A percentile compares a stretch with the other conserved stretches of the same genome.
These are phyloP conservation scores for Tragelaphus scriptus DNA, from an alignment of 2,113 vertebrate genomes.

Conservation along the genomic window DNA sequence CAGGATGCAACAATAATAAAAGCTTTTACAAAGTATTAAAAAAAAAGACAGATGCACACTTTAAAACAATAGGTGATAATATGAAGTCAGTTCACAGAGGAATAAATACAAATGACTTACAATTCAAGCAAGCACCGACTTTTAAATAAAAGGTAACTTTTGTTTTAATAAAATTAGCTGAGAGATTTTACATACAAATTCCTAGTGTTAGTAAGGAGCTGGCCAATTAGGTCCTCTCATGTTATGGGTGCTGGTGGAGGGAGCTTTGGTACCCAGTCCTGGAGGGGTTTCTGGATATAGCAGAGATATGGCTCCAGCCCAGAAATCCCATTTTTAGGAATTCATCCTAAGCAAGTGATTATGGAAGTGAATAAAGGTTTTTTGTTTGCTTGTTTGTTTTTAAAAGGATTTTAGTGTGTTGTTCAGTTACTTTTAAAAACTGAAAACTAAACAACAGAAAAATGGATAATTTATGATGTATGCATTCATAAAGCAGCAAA, in stretches of 20 bases:
- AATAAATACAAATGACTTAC: background rate
- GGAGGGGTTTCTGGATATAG: background rate
- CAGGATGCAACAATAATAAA: accelerated
- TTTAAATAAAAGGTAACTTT: background rate
- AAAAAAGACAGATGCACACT: background rate
- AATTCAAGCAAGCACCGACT: background rate
- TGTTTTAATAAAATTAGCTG: background rate
- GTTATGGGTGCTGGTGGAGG: background rate
- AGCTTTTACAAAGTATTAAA: background rate
- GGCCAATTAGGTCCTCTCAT: accelerated
- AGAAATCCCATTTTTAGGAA: background rate
- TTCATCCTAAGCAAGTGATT: background rate
- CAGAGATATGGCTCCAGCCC: background rate
- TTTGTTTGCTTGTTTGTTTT: background rate
- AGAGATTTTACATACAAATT: background rate
- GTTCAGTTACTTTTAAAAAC: background rate
- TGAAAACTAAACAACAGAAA: background rate
- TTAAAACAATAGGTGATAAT: background rate
- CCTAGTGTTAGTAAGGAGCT: background rate
- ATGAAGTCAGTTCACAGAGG: background rate
- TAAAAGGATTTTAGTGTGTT: background rate
- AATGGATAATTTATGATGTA: background rate
- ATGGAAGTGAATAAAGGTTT: background rate
- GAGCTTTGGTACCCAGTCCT: background rate
- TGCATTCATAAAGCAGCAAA: background rate